phyloP scores from a whole-genome alignment of 1,140 invertebrate genomes.

The Leptinotarsa lineolata region DNA sequence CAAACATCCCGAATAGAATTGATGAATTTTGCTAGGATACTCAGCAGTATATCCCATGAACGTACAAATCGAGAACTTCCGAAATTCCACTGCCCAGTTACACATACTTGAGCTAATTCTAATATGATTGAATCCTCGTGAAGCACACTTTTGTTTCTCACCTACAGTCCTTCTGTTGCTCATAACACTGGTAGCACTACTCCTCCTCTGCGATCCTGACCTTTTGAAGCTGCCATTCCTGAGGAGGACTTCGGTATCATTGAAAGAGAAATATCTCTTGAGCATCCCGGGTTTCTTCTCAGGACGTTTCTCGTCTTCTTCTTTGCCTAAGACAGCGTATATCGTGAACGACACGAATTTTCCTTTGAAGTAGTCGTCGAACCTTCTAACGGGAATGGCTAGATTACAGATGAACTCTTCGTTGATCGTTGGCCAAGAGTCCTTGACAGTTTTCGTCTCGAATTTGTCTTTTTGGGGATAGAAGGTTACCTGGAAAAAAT shows the following conservation, averaged over 20 bases:
- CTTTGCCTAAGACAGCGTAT: slow-evolving; percentile 71
- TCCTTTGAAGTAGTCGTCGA: slow-evolving; percentile 64
- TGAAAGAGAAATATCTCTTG: slow-evolving; percentile 42
- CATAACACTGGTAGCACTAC: slow-evolving; percentile 16
- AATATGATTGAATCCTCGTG: no score
- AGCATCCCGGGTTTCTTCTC: slow-evolving; percentile 45
- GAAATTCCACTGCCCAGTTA: no score
- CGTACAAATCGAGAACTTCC: no score
- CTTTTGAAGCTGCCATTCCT: slow-evolving; percentile 26
- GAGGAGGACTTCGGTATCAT: slow-evolving; percentile 34
- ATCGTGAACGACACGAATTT: slow-evolving; percentile 75
- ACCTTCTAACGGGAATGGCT: slow-evolving; percentile 55
- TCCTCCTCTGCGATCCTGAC: slow-evolving; percentile 25
- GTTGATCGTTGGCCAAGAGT: slow-evolving; percentile 77
- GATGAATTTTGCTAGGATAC: no score
- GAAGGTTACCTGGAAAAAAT: slow-evolving; percentile 68
- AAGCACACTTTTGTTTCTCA: slow-evolving; percentile 39
- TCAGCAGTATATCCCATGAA: no score
- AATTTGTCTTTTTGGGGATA: slow-evolving; percentile 74
- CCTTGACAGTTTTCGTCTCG: slow-evolving; percentile 72
- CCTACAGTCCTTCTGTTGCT: slow-evolving; percentile 23
- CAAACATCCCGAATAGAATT: no score
- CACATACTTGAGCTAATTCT: no score
- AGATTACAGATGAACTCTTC: slow-evolving; percentile 64
- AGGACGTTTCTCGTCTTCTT: slow-evolving; percentile 44